These are phyloP conservation scores for Pelobates cultripes DNA, from an alignment of 2,797 vertebrate genomes.

Conservation along the genomic window DNA sequence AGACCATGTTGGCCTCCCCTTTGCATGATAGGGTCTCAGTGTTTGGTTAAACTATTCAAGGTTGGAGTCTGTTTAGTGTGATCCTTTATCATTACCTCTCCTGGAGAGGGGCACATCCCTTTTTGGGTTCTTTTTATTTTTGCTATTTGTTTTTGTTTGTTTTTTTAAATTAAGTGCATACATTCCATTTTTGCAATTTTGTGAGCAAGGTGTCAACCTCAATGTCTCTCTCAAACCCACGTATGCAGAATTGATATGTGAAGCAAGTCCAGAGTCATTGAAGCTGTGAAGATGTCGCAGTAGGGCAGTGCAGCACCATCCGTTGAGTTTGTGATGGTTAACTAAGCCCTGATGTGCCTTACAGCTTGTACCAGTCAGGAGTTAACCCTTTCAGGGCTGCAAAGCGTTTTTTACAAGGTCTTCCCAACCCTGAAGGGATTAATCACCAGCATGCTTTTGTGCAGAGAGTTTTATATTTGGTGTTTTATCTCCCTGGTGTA, in stretches of 20 bases:
- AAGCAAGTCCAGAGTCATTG: slow-evolving; percentile 26
- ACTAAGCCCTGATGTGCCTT: slow-evolving; percentile 54
- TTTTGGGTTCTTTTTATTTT: not conserved
- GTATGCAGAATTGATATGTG: slow-evolving; percentile 48
- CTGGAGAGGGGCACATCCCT: slow-evolving; percentile 40
- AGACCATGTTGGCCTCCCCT: slow-evolving; percentile 51
- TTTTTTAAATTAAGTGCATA: slow-evolving; percentile 42
- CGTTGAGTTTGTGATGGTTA: slow-evolving; percentile 23
- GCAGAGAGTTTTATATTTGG: slow-evolving; percentile 51
- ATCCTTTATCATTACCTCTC: slow-evolving; percentile 36
- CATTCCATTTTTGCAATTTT: slow-evolving; percentile 47
- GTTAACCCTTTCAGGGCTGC: slow-evolving; percentile 44
- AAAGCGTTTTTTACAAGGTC: not conserved
- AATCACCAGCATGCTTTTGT: slow-evolving; percentile 47
- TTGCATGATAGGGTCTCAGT: slow-evolving; percentile 56
- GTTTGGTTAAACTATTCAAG: slow-evolving; percentile 51
- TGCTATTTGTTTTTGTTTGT: not conserved
- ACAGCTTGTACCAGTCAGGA: slow-evolving; percentile 43
- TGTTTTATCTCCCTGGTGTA: slow-evolving; percentile 53
- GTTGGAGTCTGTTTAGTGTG: slow-evolving; percentile 53
- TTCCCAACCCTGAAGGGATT: slow-evolving; percentile 33
- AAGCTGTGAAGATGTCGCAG: slow-evolving; percentile 47
- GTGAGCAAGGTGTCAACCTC: slow-evolving; percentile 48
- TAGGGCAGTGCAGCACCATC: slow-evolving; percentile 38
- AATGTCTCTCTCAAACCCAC: slow-evolving; percentile 37